These are phyloP conservation scores for Tachina grossa DNA, from an alignment of 2,888 invertebrate species.

Conservation along the genomic window DNA sequence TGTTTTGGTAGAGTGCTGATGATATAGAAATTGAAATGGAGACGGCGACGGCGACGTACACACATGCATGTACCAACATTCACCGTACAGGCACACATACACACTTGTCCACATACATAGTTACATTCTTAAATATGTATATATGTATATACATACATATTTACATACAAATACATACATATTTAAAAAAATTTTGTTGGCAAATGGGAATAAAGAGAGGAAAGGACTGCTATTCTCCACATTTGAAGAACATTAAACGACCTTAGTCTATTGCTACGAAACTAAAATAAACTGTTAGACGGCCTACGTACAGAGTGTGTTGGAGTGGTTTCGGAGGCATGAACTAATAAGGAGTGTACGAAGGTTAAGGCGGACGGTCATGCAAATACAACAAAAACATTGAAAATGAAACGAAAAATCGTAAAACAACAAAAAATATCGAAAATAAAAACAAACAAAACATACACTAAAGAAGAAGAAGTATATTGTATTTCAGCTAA, in stretches of 20 bases:
- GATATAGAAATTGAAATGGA: slow-evolving; percentile 75
- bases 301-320: slow-evolving; percentile 45
- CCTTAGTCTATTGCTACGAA: slow-evolving; percentile 52
- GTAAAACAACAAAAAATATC: slow-evolving; percentile 25
- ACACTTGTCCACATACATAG: neutral
- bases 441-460: slow-evolving; percentile 5
- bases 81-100: neutral
- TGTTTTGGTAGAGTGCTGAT: slow-evolving; percentile 53
- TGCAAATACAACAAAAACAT: slow-evolving; percentile 42
- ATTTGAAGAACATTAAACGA: slow-evolving; percentile 62
- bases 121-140: neutral
- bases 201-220: neutral
- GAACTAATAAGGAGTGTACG: slow-evolving; percentile 48
- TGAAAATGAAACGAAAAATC: slow-evolving; percentile 39
- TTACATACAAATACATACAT: neutral
- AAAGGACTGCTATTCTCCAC: slow-evolving; percentile 30
- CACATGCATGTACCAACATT: neutral
- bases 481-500: slow-evolving; percentile 77
- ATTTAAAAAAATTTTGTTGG: slow-evolving; percentile 16
- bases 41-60: slow-evolving; percentile 10
- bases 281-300: slow-evolving; percentile 56
- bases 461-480: slow-evolving; percentile 69
- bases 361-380: slow-evolving; percentile 50
- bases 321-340: slow-evolving; percentile 49
- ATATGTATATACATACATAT: slow-evolving; percentile 5